Evolutionary conservation across 2,797 vertebrate genomes (phyloP).

Genomic region (Pogonophryne albipinna): DNA sequence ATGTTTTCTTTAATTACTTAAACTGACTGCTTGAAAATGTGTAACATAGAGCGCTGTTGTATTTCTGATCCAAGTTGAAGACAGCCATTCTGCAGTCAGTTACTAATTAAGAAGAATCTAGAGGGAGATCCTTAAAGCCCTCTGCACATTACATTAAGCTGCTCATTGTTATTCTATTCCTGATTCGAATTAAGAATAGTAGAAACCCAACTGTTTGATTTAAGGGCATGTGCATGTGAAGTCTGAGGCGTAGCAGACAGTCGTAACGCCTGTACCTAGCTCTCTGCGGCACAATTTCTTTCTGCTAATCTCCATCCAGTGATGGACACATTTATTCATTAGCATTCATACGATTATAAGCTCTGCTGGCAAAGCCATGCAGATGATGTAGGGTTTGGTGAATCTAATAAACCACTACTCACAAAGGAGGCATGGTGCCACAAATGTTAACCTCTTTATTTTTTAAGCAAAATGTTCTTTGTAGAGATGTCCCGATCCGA

Average conservation of each 20-base stretch:
- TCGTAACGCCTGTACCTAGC: slow-evolving; percentile 35
- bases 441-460: slow-evolving; percentile 14
- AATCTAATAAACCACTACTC: slow-evolving; percentile 12
- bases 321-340: slow-evolving; percentile 68
- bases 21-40: slow-evolving; percentile 41
- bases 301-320: slow-evolving; percentile 51
- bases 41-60: slow-evolving; percentile 37
- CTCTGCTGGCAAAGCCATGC: slow-evolving; percentile 38
- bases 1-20: slow-evolving; percentile 32
- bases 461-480: slow-evolving; percentile 7
- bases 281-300: slow-evolving; percentile 35
- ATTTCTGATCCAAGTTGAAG: slow-evolving; percentile 46
- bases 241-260: slow-evolving; percentile 25
- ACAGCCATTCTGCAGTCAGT: slow-evolving; percentile 41
- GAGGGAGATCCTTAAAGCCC: slow-evolving; percentile 73
- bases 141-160: slow-evolving; percentile 74
- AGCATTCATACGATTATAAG: slow-evolving; percentile 58
- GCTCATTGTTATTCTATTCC: slow-evolving; percentile 79
- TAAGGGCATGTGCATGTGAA: slow-evolving; percentile 27
- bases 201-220: slow-evolving; percentile 68
- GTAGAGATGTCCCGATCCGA: no score
- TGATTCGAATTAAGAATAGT: slow-evolving; percentile 79
- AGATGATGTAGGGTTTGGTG: slow-evolving; percentile 45
- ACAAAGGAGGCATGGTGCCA: slow-evolving; percentile 23
- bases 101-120: slow-evolving; percentile 61